A percentile compares a stretch with the other conserved stretches of the same genome.
phyloP scores from a whole-genome alignment of 2,797 vertebrate genomes.

The Alosa sapidissima region DNA sequence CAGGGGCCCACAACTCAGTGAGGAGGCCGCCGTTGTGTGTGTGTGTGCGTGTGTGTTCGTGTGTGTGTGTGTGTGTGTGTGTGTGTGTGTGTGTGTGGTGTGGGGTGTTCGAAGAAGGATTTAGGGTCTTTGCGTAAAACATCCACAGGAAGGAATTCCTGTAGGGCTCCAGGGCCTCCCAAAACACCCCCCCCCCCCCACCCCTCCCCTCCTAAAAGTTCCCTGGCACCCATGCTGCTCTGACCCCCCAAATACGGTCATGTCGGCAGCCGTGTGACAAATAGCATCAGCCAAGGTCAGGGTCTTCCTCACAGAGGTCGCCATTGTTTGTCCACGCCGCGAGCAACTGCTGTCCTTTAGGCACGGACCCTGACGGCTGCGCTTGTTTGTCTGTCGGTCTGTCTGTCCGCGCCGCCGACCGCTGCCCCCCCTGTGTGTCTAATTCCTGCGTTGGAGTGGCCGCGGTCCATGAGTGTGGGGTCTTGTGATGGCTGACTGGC shows the following conservation, averaged over 20 bases:
- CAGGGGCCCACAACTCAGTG: not conserved
- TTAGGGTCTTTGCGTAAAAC: slow-evolving; percentile 18
- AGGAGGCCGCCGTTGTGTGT: not conserved
- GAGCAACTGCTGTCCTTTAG: slow-evolving; percentile 17
- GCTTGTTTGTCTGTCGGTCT: not conserved
- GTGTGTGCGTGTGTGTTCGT: not conserved
- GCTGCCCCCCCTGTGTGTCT: not conserved
- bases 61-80: no score
- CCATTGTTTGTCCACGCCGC: slow-evolving; percentile 1
- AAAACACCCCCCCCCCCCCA: not conserved
- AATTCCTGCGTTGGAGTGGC: not conserved
- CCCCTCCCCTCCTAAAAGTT: not conserved
- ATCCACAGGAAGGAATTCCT: slow-evolving; percentile 18
- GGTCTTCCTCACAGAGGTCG: slow-evolving; percentile 13
- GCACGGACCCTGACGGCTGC: not conserved
- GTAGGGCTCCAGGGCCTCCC: not conserved
- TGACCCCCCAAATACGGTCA: slow-evolving; percentile 20
- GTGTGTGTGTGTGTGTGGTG: not conserved
- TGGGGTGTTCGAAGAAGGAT: not conserved
- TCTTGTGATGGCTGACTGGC: slow-evolving; percentile 1
- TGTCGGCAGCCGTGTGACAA: slow-evolving; percentile 19
- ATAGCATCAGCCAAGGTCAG: slow-evolving; percentile 23
- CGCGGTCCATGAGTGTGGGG: not conserved
- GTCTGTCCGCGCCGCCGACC: not conserved
- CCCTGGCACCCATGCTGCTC: not conserved